phyloP scores from a whole-genome alignment of 2,888 invertebrate species.

The Fragum whitleyi region DNA sequence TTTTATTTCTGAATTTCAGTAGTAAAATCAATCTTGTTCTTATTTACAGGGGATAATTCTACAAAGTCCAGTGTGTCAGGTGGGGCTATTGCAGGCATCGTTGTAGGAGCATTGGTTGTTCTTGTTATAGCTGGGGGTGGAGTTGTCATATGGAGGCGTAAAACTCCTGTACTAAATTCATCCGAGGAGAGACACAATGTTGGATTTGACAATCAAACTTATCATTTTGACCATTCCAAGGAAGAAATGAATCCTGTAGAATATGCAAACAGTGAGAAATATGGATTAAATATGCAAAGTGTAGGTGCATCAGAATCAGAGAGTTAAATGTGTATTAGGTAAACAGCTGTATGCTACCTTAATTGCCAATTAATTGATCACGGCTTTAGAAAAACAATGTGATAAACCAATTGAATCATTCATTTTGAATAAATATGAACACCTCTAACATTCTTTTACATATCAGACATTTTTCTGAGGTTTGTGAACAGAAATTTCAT shows the following conservation, averaged over 20 bases:
- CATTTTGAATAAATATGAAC: background rate
- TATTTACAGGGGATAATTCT: background rate
- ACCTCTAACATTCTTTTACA: too few species aligned
- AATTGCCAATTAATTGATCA: background rate
- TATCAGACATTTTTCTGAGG: too few species aligned
- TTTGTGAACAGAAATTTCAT: too few species aligned
- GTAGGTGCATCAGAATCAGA: background rate
- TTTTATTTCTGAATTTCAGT: too few species aligned
- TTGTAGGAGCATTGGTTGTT: conserved; percentile 8
- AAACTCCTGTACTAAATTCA: background rate
- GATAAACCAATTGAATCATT: too few species aligned
- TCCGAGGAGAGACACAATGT: background rate
- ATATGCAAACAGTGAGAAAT: background rate
- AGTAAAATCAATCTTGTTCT: too few species aligned
- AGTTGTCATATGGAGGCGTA: background rate
- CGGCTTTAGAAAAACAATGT: too few species aligned
- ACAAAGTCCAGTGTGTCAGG: conserved; percentile 2
- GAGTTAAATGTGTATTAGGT: background rate
- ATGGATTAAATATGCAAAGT: background rate
- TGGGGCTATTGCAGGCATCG: conserved; percentile 17
- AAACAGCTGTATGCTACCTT: background rate
- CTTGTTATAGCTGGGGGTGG: background rate
- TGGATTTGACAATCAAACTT: conserved; percentile 1
- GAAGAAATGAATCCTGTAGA: conserved; percentile 8
- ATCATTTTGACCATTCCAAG: conserved; percentile 6